Evolutionary conservation across 1,140 invertebrate genomes (phyloP).

Genomic region (Rhizoglyphus robini): DNA sequence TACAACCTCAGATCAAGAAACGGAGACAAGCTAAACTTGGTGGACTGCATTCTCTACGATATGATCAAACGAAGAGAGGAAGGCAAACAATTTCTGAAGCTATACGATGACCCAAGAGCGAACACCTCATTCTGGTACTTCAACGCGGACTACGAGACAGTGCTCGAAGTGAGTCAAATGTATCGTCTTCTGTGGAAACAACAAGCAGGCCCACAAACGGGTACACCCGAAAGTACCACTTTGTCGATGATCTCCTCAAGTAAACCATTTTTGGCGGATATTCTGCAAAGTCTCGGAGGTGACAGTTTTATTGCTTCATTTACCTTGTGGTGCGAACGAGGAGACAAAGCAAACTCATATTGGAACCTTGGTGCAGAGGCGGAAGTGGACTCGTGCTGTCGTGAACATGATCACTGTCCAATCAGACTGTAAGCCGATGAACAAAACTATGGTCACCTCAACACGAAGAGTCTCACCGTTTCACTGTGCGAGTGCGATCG

Average conservation of each 20-base stretch:
- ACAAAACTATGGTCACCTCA: conserved; percentile 46
- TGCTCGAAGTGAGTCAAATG: background rate
- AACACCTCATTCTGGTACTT: background rate
- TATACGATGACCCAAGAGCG: background rate
- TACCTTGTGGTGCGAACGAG: conserved; percentile 56
- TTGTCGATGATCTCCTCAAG: too few species aligned
- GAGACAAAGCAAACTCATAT: conserved; percentile 49
- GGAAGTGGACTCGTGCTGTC: conserved; percentile 58
- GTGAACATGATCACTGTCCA: conserved; percentile 55
- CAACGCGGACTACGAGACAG: background rate
- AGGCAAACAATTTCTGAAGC: background rate
- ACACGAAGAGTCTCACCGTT: conserved; percentile 33
- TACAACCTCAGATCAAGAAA: too few species aligned
- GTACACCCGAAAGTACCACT: too few species aligned
- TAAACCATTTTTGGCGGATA: too few species aligned
- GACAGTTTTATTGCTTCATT: conserved; percentile 26
- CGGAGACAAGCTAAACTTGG: too few species aligned
- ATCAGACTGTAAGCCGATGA: conserved; percentile 45
- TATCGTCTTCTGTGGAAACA: conserved; percentile 1
- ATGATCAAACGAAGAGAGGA: background rate
- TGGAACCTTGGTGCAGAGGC: conserved; percentile 50
- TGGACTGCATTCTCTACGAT: background rate
- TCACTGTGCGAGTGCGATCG: background rate
- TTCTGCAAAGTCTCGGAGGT: background rate
- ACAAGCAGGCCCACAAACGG: too few species aligned